These are phyloP conservation scores for Tachina grossa DNA, from an alignment of 2,888 invertebrate genomes.

Conservation along the genomic window DNA sequence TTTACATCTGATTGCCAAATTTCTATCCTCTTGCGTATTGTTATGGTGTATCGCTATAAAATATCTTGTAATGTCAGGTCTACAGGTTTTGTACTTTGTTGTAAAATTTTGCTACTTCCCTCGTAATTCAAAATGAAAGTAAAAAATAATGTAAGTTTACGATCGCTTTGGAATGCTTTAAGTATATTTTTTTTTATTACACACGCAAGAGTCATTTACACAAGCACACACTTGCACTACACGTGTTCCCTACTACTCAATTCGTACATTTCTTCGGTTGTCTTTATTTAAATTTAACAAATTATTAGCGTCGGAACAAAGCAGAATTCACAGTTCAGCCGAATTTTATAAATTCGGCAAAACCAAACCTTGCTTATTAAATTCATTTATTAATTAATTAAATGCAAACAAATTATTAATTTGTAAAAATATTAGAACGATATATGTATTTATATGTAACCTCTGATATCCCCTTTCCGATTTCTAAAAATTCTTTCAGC, in stretches of 20 bases:
- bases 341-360: no score
- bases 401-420: no score
- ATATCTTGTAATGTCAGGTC: no score
- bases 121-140: slow-evolving; percentile 28
- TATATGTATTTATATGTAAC: no score
- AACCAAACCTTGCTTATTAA: no score
- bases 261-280: background rate
- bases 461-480: no score
- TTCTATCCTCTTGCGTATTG: no score
- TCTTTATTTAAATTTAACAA: slow-evolving; percentile 29
- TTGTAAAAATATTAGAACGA: no score
- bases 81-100: background rate
- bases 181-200: slow-evolving; percentile 51
- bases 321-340: slow-evolving; percentile 58
- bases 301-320: slow-evolving; percentile 38
- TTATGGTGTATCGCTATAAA: no score
- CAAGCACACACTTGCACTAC: slow-evolving; percentile 67
- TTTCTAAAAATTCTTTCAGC: no score
- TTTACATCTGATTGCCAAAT: no score
- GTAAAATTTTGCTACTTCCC: background rate
- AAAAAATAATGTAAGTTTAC: slow-evolving; percentile 64
- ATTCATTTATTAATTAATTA: no score
- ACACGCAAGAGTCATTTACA: slow-evolving; percentile 70
- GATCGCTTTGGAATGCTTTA: slow-evolving; percentile 62
- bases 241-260: slow-evolving; percentile 44